Evolutionary conservation across 53 echinoderm and acorn worm species (phyloP).

Genomic region (Echinometra lucunter): DNA sequence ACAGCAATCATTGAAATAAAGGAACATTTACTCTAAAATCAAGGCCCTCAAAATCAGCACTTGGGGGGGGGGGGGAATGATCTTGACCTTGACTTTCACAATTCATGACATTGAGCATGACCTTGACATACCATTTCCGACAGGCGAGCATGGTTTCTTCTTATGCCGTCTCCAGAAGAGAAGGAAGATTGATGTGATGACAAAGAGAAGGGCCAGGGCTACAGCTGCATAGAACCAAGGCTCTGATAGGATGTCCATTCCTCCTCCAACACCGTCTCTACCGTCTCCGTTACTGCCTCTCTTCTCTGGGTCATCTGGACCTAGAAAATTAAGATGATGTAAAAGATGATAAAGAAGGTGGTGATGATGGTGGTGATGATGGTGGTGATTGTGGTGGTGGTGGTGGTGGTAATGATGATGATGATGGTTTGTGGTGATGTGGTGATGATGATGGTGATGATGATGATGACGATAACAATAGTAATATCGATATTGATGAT

Average conservation of each 20-base stretch:
- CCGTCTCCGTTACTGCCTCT: constrained; percentile 2
- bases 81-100: neutral
- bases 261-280: neutral
- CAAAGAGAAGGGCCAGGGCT: constrained; percentile 77
- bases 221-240: constrained; percentile 83
- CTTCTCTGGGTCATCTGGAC: constrained; percentile 60
- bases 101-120: neutral
- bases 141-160: constrained; percentile 65
- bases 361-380: neutral
- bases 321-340: neutral
- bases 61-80: neutral
- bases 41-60: neutral
- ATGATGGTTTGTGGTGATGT: neutral
- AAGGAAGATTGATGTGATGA: constrained; percentile 72
- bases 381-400: neutral
- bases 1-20: neutral
- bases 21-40: neutral
- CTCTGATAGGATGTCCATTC: constrained; percentile 67
- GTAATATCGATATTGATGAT: no score
- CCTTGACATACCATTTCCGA: constrained; percentile 40
- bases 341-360: neutral
- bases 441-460: neutral
- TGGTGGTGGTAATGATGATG: neutral
- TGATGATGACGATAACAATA: neutral
- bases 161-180: constrained; percentile 71